Evolutionary conservation across 2,113 vertebrate genomes (phyloP), one percentile per base, ranked within the genome.

Genomic region (Macquaria ambigua): DNA sequence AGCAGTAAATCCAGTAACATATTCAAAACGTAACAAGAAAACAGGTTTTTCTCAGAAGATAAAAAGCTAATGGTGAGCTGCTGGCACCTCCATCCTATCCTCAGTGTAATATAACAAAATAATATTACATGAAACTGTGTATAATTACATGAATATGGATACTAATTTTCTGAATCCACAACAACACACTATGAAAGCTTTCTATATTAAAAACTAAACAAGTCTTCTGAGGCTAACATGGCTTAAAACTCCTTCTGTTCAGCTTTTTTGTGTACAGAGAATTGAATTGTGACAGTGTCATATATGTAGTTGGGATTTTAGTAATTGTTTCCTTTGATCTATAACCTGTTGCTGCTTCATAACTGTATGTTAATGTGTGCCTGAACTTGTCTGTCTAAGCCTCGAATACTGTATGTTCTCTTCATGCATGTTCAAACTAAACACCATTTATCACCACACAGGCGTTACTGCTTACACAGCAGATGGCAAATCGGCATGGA

Each of bases 401-500:
- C 11, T 73, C 16, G 2, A 56, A 43, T 34, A 62, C 18, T 70
- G 12, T 21, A 58, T 55, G 31, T 78, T 86, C 52, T 21, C 58
- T 58, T 82, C 39, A 28, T 81, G 83, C 68, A 55, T 68, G 73
- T 87, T 77, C 53, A 53, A 75, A 81, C 52, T 81, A 66, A 86
- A 78, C 64, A 62, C 37, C 39, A 73, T 74, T 79, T 53, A 87
- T 88, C 73, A 74, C 10, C 41, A 77, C 20, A 34, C 67, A 84
- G 56, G 66, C 58, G 4, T 82, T 75, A 75, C 55, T 74, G 73
- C 75, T 85, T 48, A 64, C 74, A 79, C 70, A 87, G 81, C 90
- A 93, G 93, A 94, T 91, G 87, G 88, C 75, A 84, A 74, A 85
- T 77, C 56, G 61, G 76, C 87, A 83, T 89, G 85, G 70, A 72